Evolutionary conservation across 2,797 vertebrate species (phyloP).

Genomic region (Eupleurogrammus muticus): DNA sequence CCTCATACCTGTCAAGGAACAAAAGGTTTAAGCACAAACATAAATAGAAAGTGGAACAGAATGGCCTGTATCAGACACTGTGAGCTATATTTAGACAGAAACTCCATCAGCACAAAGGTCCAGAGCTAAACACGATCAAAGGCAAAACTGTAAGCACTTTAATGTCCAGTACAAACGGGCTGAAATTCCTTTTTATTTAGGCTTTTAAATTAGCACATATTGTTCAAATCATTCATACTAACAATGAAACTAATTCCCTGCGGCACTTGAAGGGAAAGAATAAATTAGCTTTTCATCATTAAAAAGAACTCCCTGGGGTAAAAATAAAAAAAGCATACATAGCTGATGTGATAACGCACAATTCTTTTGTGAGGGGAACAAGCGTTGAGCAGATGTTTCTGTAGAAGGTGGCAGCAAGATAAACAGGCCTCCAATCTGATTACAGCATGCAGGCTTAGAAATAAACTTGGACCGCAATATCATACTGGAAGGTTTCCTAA

Average conservation of each 20-base stretch:
- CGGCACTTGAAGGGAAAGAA: constrained; percentile 1
- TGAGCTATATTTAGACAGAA: constrained; percentile 68
- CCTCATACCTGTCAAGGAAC: constrained; percentile 64
- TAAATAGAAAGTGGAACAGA: constrained; percentile 64
- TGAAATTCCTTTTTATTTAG: constrained; percentile 29
- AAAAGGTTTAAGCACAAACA: constrained; percentile 36
- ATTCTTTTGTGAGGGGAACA: constrained; percentile 24
- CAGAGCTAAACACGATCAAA: constrained; percentile 48
- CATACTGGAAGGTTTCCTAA: background rate
- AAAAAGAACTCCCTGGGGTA: constrained; percentile 5
- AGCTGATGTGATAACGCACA: constrained; percentile 37
- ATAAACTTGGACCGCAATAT: background rate
- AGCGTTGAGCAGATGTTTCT: too few species aligned
- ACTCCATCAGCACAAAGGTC: constrained; percentile 31
- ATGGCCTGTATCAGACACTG: constrained; percentile 39
- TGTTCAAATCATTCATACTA: constrained; percentile 31
- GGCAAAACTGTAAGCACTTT: constrained; percentile 41
- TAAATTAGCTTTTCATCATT: constrained; percentile 35
- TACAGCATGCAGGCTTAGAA: constrained; percentile 29
- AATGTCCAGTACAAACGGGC: constrained; percentile 44
- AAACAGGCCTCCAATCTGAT: constrained; percentile 46
- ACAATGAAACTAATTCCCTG: constrained; percentile 12
- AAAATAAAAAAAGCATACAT: constrained; percentile 1
- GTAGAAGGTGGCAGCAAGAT: constrained; percentile 36
- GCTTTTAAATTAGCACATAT: constrained; percentile 34